Percentiles rank a stretch among this genome's conserved stretches.
phyloP scores from a whole-genome alignment of 30 jellyfish, hydroid and myxozoan species.

The Pseudorhiza aurosa region DNA sequence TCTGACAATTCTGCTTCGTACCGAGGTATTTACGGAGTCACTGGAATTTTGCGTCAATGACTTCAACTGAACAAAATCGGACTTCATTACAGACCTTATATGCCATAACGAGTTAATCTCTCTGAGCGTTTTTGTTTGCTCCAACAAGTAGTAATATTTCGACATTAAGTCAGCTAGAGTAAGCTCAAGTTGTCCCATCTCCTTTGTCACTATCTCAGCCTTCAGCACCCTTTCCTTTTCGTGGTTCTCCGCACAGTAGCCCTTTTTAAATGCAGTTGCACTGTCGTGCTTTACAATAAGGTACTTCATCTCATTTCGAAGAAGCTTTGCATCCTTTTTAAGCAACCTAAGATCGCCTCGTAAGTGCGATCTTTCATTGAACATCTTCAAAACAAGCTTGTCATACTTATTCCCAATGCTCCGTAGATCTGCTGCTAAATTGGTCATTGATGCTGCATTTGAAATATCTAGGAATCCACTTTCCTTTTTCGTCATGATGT shows the following conservation, averaged over 20 bases:
- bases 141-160: conserved; percentile 44
- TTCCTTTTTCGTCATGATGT: conserved; percentile 38
- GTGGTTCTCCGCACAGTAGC: conserved; percentile 45
- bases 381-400: conserved; percentile 51
- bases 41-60: background rate
- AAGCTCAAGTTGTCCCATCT: conserved; percentile 67
- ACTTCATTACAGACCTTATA: conserved; percentile 54
- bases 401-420: conserved; percentile 66
- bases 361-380: conserved; percentile 49
- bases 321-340: conserved; percentile 53
- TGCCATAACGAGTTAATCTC: conserved; percentile 71
- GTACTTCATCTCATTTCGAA: conserved; percentile 55
- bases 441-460: conserved; percentile 2
- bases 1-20: conserved; percentile 15
- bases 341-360: conserved; percentile 48
- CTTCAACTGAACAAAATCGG: conserved; percentile 29
- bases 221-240: conserved; percentile 43
- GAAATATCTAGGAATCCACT: conserved; percentile 52
- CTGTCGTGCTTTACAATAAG: conserved; percentile 47
- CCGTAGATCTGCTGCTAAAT: conserved; percentile 56
- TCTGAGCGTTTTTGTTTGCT: conserved; percentile 58
- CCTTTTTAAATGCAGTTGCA: conserved; percentile 60
- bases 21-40: background rate
- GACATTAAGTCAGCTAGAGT: conserved; percentile 63
- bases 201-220: conserved; percentile 68